These are phyloP conservation scores for Taenaris catops DNA, from an alignment of 2,888 invertebrate species.

Conservation along the genomic window DNA sequence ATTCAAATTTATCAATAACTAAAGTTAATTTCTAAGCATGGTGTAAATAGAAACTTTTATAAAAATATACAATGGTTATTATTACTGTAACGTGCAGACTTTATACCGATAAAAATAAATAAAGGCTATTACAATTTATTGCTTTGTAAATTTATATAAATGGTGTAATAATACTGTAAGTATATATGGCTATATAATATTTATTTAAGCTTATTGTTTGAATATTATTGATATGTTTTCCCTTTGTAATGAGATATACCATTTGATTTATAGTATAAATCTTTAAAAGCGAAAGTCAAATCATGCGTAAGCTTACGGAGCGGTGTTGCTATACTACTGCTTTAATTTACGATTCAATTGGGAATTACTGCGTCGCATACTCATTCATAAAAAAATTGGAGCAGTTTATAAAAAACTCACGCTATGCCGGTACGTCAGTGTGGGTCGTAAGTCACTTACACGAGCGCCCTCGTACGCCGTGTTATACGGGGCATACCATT, in stretches of 20 bases:
- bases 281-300: constrained; percentile 4
- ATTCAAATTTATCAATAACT: too few relatives aligned
- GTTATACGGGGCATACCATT: constrained; percentile 43
- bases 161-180: neutral
- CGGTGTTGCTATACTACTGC: constrained; percentile 9
- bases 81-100: constrained; percentile 7
- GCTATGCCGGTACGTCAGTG: constrained; percentile 29
- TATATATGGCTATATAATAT: neutral
- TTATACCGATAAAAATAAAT: neutral
- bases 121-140: neutral
- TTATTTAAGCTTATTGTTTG: constrained; percentile 3
- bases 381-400: constrained; percentile 30
- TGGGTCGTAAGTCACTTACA: constrained; percentile 35
- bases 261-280: constrained; percentile 4
- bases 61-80: too few relatives aligned
- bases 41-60: too few relatives aligned
- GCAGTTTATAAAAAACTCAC: constrained; percentile 41
- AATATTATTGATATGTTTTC: neutral
- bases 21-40: too few relatives aligned
- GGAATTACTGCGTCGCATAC: constrained; percentile 17
- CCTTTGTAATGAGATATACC: neutral
- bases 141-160: neutral
- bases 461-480: constrained; percentile 32
- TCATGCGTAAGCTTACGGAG: constrained; percentile 13
- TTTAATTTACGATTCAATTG: constrained; percentile 11